Conservation (phyloP, 2,888 invertebrate genomes). For the Agrilus mali region DNA sequence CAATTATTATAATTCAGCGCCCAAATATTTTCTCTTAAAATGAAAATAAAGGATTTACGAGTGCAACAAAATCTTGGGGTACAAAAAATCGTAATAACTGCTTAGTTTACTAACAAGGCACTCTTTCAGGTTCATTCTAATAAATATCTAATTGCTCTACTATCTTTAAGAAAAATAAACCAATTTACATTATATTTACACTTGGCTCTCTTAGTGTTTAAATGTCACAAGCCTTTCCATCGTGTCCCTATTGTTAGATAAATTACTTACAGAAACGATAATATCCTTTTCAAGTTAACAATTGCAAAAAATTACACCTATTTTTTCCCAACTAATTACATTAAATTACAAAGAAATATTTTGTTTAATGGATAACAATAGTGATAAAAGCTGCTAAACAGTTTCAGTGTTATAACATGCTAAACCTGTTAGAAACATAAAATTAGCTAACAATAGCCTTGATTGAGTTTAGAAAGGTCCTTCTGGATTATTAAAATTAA, state of each 20-base stretch:
- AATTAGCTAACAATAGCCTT: too few relatives aligned
- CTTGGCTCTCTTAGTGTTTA: constrained; percentile 22
- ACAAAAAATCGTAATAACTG: too few relatives aligned
- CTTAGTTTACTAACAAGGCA: constrained; percentile 25
- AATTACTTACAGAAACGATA: constrained; percentile 4
- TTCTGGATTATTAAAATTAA: too few relatives aligned
- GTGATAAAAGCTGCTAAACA: too few relatives aligned
- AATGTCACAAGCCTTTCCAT: constrained; percentile 27
- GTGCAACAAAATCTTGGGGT: constrained; percentile 3
- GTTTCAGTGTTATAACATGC: too few relatives aligned
- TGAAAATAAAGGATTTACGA: constrained; percentile 9
- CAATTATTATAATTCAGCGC: not conserved
- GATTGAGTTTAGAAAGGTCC: too few relatives aligned
- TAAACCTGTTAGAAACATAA: too few relatives aligned
- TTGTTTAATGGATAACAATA: too few relatives aligned
- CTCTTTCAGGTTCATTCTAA: constrained; percentile 25
- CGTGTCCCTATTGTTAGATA: constrained; percentile 13
- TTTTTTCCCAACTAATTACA: too few relatives aligned
- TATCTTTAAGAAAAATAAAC: constrained; percentile 19
- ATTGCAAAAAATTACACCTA: too few relatives aligned
- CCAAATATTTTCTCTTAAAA: constrained; percentile 1
- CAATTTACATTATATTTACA: constrained; percentile 22
- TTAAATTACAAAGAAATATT: too few relatives aligned
- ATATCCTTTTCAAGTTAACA: constrained; percentile 4
- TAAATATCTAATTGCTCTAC: constrained; percentile 16